These are phyloP conservation scores for Vipera latastei DNA, from an alignment of 2,797 vertebrate genomes.

Conservation along the genomic window DNA sequence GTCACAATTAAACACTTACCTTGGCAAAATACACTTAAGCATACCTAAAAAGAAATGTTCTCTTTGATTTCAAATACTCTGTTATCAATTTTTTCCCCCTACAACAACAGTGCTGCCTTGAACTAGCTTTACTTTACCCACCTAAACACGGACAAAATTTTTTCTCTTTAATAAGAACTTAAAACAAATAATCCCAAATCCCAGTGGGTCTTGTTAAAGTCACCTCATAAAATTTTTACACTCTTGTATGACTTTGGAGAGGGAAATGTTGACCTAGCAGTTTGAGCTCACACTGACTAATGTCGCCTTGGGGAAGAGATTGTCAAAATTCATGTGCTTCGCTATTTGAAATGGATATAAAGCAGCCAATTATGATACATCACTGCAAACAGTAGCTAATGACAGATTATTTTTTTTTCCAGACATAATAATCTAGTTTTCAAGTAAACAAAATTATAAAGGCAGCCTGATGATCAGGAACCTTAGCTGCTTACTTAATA, in stretches of 20 bases:
- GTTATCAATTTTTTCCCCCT: slow-evolving; percentile 47
- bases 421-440: slow-evolving; percentile 61
- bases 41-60: not conserved
- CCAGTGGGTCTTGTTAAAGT: slow-evolving; percentile 73
- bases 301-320: slow-evolving; percentile 66
- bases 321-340: slow-evolving; percentile 65
- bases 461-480: slow-evolving; percentile 19
- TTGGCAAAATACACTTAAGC: slow-evolving; percentile 2
- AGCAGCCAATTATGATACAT: slow-evolving; percentile 70
- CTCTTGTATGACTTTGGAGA: slow-evolving; percentile 59
- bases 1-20: slow-evolving; percentile 25
- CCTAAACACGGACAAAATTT: slow-evolving; percentile 63
- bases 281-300: slow-evolving; percentile 70
- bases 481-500: slow-evolving; percentile 13
- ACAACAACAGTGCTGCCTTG: slow-evolving; percentile 33
- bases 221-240: slow-evolving; percentile 70
- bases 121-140: slow-evolving; percentile 59
- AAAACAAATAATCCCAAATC: slow-evolving; percentile 73
- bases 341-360: slow-evolving; percentile 66
- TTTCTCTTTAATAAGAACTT: slow-evolving; percentile 71
- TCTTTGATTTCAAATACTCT: slow-evolving; percentile 40
- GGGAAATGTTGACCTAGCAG: slow-evolving; percentile 59
- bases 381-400: slow-evolving; percentile 63
- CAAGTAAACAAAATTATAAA: slow-evolving; percentile 63
- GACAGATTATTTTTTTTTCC: slow-evolving; percentile 52